Conservation (phyloP, 2,797 vertebrate species). For the Malurus leucopterus region DNA sequence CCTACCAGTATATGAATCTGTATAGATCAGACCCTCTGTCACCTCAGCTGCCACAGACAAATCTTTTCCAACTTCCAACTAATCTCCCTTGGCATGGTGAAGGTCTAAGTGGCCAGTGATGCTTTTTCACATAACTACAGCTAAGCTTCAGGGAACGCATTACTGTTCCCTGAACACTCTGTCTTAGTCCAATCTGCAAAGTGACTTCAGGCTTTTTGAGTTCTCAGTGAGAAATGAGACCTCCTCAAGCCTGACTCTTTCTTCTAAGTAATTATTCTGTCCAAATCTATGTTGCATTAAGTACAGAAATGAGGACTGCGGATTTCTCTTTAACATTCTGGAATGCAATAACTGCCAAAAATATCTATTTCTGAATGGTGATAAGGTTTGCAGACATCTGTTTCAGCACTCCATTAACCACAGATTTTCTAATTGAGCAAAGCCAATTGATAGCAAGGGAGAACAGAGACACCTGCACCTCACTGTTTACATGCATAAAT, state of each 20-base stretch:
- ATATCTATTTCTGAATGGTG: not conserved
- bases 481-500: not conserved
- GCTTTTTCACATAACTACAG: rapidly evolving
- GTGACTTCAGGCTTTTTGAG: not conserved
- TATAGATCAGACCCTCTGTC: not conserved
- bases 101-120: not conserved
- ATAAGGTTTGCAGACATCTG: not conserved
- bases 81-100: not conserved
- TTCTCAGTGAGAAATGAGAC: not conserved
- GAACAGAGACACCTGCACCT: not conserved
- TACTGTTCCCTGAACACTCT: no score
- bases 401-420: not conserved
- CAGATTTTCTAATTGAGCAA: not conserved
- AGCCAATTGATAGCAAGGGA: not conserved
- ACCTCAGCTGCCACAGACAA: not conserved
- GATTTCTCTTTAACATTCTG: not conserved
- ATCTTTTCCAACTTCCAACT: not conserved
- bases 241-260: not conserved
- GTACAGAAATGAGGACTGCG: not conserved
- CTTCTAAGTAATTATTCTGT: not conserved
- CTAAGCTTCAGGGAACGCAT: not conserved
- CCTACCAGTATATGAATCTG: not conserved
- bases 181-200: not conserved
- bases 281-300: not conserved
- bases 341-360: not conserved